phyloP scores from a whole-genome alignment of 2,797 vertebrate species.

The Hafferia zeledoni region DNA sequence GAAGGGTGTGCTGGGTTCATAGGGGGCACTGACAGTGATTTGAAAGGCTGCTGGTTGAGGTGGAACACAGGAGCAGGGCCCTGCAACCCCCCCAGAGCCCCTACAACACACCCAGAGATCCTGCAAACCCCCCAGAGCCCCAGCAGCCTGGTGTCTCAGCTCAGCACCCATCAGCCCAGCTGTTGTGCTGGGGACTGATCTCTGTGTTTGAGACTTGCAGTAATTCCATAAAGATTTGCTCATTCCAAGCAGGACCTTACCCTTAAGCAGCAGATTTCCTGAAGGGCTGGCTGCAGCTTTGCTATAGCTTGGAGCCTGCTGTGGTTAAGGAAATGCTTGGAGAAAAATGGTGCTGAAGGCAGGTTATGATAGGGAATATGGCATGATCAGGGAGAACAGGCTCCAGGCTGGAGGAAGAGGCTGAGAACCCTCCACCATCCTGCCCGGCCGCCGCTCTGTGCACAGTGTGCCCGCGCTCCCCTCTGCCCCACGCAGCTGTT shows the following conservation, averaged over 20 bases:
- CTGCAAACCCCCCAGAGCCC: background rate
- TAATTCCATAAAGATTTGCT: background rate
- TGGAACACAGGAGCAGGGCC: background rate
- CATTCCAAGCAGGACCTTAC: background rate
- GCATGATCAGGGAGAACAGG: background rate
- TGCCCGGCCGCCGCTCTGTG: background rate
- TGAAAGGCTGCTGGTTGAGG: background rate
- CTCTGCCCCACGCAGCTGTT: background rate
- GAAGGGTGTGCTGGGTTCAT: background rate
- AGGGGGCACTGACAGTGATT: background rate
- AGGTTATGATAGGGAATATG: background rate
- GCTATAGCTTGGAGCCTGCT: background rate
- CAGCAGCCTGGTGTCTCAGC: background rate
- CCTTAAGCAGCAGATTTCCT: background rate
- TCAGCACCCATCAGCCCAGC: background rate
- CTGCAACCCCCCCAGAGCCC: background rate
- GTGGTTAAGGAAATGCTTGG: background rate
- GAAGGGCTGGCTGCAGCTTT: background rate
- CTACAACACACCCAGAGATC: background rate
- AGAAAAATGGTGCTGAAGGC: constrained; percentile 11
- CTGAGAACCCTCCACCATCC: background rate
- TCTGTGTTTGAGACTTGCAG: background rate
- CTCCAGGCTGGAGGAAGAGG: background rate
- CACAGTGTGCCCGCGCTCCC: background rate
- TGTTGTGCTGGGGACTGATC: background rate